Percentiles rank a stretch among this genome's conserved stretches.
These are phyloP conservation scores for Scrobipalpa atriplicella DNA, from an alignment of 2,888 invertebrate species.

Conservation along the genomic window DNA sequence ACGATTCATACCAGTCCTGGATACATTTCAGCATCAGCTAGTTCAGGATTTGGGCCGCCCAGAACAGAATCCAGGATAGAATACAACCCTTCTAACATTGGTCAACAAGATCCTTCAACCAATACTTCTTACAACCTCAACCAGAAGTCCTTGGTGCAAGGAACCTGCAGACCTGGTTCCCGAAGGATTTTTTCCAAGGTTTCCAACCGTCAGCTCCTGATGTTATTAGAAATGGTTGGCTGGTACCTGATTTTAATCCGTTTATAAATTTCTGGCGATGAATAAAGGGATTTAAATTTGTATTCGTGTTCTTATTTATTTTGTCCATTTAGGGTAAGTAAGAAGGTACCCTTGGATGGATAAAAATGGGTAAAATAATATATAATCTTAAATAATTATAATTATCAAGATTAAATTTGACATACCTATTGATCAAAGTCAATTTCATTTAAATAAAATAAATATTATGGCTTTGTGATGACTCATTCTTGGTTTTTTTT, in stretches of 20 bases:
- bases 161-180: conserved; percentile 48
- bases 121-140: conserved; percentile 41
- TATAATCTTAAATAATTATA: no score
- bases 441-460: no score
- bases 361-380: no score
- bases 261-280: conserved; percentile 50
- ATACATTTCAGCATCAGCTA: conserved; percentile 54
- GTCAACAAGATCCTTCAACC: conserved; percentile 36
- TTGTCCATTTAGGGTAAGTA: no score
- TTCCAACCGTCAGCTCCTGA: conserved; percentile 40
- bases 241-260: conserved; percentile 54
- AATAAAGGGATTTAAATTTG: conserved; percentile 23
- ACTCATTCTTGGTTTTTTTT: no score
- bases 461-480: no score
- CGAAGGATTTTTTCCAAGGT: conserved; percentile 46
- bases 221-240: conserved; percentile 46
- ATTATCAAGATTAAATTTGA: no score
- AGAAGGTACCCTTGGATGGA: no score
- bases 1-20: conserved; percentile 57
- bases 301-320: background rate
- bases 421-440: no score
- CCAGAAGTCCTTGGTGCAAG: conserved; percentile 41
- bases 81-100: background rate
- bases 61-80: conserved; percentile 27
- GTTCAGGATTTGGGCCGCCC: conserved; percentile 43